phyloP scores from a whole-genome alignment of 2,797 vertebrate genomes.

The Acanthurus tractus region DNA sequence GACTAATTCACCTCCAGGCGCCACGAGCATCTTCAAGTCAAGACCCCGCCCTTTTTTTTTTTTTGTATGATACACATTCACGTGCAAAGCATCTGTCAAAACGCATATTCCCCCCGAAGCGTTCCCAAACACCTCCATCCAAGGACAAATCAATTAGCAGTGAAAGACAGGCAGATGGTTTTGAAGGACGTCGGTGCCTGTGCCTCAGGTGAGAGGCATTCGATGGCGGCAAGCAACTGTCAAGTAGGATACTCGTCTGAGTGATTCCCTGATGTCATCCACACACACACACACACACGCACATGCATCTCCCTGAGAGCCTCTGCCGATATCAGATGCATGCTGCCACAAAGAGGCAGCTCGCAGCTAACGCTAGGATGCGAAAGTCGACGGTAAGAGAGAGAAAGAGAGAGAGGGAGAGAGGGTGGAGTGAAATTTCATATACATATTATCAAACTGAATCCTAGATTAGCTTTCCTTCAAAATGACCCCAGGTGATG shows the following conservation, averaged over 20 bases:
- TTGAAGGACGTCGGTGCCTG: conserved; percentile 78
- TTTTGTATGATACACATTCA: conserved; percentile 36
- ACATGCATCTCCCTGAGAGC: conserved; percentile 51
- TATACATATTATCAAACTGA: conserved; percentile 79
- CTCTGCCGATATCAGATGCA: conserved; percentile 61
- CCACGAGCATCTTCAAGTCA: neutral
- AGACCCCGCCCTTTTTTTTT: conserved; percentile 48
- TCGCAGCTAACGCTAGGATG: conserved; percentile 47
- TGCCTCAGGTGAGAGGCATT: conserved; percentile 82
- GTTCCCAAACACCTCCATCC: conserved; percentile 66
- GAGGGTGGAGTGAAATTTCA: conserved; percentile 77
- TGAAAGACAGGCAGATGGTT: conserved; percentile 81
- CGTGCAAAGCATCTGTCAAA: conserved; percentile 68
- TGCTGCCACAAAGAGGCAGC: conserved; percentile 59
- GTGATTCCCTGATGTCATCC: conserved; percentile 56
- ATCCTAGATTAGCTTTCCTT: conserved; percentile 74
- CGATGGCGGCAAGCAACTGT: conserved; percentile 75
- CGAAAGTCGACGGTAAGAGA: conserved; percentile 40
- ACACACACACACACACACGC: conserved; percentile 8
- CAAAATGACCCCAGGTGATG: conserved; percentile 76
- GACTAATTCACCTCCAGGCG: conserved; percentile 56
- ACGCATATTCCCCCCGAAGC: conserved; percentile 66
- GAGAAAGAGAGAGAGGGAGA: neutral
- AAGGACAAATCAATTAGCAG: conserved; percentile 88
- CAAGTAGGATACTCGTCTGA: conserved; percentile 76